phyloP scores from a whole-genome alignment of 2,113 vertebrate genomes.

The Pterocles gutturalis region DNA sequence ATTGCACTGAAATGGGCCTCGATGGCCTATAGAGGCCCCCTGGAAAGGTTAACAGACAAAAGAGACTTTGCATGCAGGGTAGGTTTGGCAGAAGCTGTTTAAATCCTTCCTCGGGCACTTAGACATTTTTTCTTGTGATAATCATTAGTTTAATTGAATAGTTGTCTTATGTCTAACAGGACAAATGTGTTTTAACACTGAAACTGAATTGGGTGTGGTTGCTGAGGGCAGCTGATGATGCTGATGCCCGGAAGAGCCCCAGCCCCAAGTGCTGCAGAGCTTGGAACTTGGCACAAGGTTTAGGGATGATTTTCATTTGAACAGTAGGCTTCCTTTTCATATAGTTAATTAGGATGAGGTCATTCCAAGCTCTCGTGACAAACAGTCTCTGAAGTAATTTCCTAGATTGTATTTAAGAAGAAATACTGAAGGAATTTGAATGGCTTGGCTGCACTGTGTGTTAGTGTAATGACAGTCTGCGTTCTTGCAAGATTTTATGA shows the following conservation, averaged over 20 bases:
- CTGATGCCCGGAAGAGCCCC: background rate
- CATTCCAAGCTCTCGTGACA: background rate
- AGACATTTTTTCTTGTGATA: background rate
- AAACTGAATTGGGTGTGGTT: background rate
- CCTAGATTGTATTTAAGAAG: background rate
- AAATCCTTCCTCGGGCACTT: background rate
- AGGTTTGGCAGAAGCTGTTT: conserved; percentile 36
- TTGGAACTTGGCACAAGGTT: background rate
- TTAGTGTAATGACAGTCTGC: background rate
- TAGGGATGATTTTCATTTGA: background rate
- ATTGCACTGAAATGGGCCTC: background rate
- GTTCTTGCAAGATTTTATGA: background rate
- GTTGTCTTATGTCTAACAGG: background rate
- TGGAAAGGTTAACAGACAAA: background rate
- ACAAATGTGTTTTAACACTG: background rate
- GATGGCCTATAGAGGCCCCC: background rate
- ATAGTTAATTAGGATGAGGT: background rate
- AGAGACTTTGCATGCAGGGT: background rate
- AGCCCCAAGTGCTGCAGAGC: background rate
- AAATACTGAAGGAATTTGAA: background rate
- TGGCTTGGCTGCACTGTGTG: background rate
- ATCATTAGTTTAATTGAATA: background rate
- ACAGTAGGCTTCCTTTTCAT: background rate
- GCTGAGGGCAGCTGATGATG: background rate
- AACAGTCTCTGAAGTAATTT: background rate